These are phyloP conservation scores for Tolmerus cingulatus DNA, from an alignment of 2,888 invertebrate genomes.

Conservation along the genomic window DNA sequence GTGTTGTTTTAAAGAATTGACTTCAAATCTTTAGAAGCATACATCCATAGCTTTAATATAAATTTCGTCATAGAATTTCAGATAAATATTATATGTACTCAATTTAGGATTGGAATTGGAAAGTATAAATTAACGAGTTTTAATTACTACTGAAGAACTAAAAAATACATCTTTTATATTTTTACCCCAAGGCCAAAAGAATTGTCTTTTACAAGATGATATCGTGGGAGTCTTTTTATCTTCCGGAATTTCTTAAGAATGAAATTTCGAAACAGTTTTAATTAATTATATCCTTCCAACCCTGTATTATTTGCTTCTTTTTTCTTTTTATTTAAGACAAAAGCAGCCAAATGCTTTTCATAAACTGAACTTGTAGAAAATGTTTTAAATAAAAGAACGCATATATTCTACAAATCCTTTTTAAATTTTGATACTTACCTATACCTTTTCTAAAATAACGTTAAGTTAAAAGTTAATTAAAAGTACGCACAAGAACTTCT, in stretches of 20 bases:
- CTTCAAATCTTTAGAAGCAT: too few relatives aligned
- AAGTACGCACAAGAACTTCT: not conserved
- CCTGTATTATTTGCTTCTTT: too few relatives aligned
- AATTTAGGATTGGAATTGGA: too few relatives aligned
- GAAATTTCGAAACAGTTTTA: not conserved
- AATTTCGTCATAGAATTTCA: too few relatives aligned
- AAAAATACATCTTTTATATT: too few relatives aligned
- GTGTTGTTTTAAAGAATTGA: too few relatives aligned
- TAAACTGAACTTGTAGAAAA: not conserved
- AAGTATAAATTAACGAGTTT: too few relatives aligned
- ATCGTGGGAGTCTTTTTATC: not conserved
- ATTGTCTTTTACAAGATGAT: too few relatives aligned
- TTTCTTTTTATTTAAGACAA: not conserved
- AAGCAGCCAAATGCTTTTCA: not conserved
- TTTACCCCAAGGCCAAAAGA: not conserved
- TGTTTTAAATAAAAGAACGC: not conserved
- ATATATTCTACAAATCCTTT: not conserved
- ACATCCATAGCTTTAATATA: too few relatives aligned
- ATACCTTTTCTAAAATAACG: not conserved
- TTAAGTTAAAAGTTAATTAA: not conserved
- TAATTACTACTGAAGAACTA: too few relatives aligned
- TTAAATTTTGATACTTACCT: not conserved
- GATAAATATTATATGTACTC: too few relatives aligned
- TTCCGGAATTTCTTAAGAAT: not conserved
- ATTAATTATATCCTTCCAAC: not conserved